Conservation (phyloP, 37 sponge, comb jelly and placozoan species). For the Corticium candelabrum region DNA sequence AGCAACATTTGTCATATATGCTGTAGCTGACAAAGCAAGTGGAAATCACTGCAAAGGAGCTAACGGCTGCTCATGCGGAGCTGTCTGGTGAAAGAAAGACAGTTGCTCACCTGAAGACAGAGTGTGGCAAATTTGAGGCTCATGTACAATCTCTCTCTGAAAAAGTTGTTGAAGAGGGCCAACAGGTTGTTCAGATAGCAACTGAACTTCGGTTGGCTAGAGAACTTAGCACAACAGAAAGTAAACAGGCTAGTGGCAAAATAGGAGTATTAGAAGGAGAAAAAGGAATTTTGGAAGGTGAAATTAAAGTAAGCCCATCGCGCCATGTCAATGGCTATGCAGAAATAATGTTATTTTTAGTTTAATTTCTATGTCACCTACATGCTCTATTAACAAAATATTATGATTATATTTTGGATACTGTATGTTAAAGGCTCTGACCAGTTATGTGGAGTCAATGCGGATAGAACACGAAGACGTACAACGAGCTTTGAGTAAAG, state of each 20-base stretch:
- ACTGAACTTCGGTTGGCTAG: not conserved
- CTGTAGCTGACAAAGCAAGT: too few relatives aligned
- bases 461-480: not conserved
- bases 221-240: not conserved
- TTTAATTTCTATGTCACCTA: too few relatives aligned
- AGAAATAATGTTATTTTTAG: too few relatives aligned
- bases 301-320: constrained; percentile 1
- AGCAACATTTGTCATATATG: too few relatives aligned
- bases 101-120: not conserved
- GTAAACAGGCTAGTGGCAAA: not conserved
- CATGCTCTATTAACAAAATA: too few relatives aligned
- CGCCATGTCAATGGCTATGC: too few relatives aligned
- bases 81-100: too few relatives aligned
- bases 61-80: too few relatives aligned
- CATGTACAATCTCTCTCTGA: not conserved
- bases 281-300: not conserved
- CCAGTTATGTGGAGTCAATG: not conserved
- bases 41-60: too few relatives aligned
- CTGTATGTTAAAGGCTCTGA: too few relatives aligned
- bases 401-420: too few relatives aligned
- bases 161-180: not conserved
- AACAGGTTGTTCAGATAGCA: not conserved
- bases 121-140: not conserved
- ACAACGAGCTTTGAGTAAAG: not conserved
- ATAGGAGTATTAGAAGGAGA: not conserved